A percentile compares a stretch with the other conserved stretches of the same genome.
Evolutionary conservation across 2,113 vertebrate genomes (phyloP).

Genomic region (Corvus cornix): DNA sequence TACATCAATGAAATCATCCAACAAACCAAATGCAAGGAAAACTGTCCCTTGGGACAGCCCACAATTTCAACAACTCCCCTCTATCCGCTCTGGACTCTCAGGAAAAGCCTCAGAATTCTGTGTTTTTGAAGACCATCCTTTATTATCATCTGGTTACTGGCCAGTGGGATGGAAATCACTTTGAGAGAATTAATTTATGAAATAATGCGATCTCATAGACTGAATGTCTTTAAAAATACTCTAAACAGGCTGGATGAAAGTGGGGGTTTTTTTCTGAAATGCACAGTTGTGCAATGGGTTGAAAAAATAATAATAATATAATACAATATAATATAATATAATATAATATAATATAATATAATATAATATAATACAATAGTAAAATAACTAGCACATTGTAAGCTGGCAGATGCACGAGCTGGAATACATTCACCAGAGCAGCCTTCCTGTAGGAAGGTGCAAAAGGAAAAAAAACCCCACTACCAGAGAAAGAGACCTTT

Average conservation of each 20-base stretch:
- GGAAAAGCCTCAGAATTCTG: background rate
- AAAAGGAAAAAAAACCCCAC: background rate
- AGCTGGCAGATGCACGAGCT: constrained; percentile 3
- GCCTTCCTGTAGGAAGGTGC: constrained; percentile 22
- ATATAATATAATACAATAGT: background rate
- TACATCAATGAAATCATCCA: background rate
- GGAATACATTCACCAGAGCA: constrained; percentile 6
- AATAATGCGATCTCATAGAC: background rate
- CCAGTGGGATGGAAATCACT: background rate
- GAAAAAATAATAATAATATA: background rate
- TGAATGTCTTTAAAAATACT: background rate
- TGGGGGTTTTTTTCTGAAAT: background rate
- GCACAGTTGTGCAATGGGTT: background rate
- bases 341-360: too few species aligned
- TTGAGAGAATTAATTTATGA: background rate
- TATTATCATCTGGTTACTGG: background rate
- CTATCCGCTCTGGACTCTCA: background rate
- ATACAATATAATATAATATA: background rate
- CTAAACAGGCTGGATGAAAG: background rate
- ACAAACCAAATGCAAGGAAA: background rate
- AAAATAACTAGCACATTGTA: background rate
- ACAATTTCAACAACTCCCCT: background rate
- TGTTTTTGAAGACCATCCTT: background rate
- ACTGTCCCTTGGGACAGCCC: background rate
- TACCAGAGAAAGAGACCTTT: background rate